Percentiles rank a stretch among this genome's conserved stretches.
Conservation (phyloP, 2,888 invertebrate genomes). For the Dione vanillae region DNA sequence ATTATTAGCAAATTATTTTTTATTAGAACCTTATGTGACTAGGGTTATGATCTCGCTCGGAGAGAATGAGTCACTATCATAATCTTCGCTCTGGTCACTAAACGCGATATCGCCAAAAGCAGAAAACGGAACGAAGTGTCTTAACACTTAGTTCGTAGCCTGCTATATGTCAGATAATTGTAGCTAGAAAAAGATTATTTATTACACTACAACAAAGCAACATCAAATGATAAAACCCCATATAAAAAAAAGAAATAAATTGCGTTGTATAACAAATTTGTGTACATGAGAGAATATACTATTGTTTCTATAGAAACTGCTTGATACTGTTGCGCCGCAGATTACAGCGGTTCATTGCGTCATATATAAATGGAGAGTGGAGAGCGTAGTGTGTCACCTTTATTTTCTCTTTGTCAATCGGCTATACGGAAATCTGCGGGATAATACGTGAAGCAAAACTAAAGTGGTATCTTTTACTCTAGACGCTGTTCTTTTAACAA, state of each 20-base stretch:
- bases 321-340: not conserved
- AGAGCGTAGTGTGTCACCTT: not conserved
- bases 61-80: too few relatives aligned
- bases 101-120: too few relatives aligned
- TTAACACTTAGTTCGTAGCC: too few relatives aligned
- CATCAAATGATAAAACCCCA: not conserved
- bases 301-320: slow-evolving; percentile 8
- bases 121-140: too few relatives aligned
- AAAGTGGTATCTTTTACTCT: too few relatives aligned
- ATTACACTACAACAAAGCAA: too few relatives aligned
- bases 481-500: too few relatives aligned
- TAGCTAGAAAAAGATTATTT: too few relatives aligned
- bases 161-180: too few relatives aligned
- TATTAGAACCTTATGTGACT: not conserved
- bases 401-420: not conserved
- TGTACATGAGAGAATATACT: not conserved
- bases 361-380: not conserved
- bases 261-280: not conserved
- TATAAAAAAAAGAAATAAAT: too few relatives aligned
- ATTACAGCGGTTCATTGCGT: slow-evolving; percentile 4
- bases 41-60: too few relatives aligned
- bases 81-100: too few relatives aligned
- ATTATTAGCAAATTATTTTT: not conserved
- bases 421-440: not conserved
- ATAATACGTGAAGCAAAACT: not conserved